phyloP scores from a whole-genome alignment of 2,888 invertebrate species.

The Blera fallax region DNA sequence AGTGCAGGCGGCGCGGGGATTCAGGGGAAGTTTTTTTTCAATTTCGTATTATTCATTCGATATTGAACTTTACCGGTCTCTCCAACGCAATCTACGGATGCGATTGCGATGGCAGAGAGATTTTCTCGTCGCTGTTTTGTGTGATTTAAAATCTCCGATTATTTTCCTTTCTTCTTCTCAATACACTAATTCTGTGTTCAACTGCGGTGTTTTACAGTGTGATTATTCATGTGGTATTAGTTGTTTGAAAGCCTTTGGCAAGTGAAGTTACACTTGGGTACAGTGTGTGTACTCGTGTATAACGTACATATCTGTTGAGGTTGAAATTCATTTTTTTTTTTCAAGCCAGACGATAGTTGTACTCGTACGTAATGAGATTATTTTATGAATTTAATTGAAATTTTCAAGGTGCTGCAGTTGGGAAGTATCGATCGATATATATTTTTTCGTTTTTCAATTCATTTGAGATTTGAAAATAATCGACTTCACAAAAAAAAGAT shows the following conservation, averaged over 20 bases:
- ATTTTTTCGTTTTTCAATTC: not conserved
- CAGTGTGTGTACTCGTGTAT: not conserved
- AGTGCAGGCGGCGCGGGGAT: conserved; percentile 9
- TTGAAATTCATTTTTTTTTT: conserved; percentile 4
- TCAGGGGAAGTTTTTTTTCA: conserved; percentile 10
- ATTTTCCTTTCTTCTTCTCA: conserved; percentile 29
- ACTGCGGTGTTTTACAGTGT: conserved; percentile 45
- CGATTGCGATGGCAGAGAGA: conserved; percentile 21
- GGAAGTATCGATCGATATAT: not conserved
- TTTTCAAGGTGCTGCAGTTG: not conserved
- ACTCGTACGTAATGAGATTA: conserved; percentile 23
- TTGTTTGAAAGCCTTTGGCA: conserved; percentile 10
- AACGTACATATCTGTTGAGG: not conserved
- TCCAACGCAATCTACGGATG: conserved; percentile 48
- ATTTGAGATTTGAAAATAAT: too few species aligned
- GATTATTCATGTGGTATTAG: conserved; percentile 54
- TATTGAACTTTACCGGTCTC: conserved; percentile 67
- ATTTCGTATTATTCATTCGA: conserved; percentile 50
- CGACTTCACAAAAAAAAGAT: not conserved
- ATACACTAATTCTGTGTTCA: conserved; percentile 18
- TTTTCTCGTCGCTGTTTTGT: conserved; percentile 16
- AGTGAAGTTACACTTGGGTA: conserved; percentile 13
- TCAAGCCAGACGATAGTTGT: conserved; percentile 10
- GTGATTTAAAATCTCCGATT: conserved; percentile 55
- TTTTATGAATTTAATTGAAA: conserved; percentile 29